phyloP scores from a whole-genome alignment of 2,888 invertebrate species.

The Sepioteuthis lessoniana region DNA sequence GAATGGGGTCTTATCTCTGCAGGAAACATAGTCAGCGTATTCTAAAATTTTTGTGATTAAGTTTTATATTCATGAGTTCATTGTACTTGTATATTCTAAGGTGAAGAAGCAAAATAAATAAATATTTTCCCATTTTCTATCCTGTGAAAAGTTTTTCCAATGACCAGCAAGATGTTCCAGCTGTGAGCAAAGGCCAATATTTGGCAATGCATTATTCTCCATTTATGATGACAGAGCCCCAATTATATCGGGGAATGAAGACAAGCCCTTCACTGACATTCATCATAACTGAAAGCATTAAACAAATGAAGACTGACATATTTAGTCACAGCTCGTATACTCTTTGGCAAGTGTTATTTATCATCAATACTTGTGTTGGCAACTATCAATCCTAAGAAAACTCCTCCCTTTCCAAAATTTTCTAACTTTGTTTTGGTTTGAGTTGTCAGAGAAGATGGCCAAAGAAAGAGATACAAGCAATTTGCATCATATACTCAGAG shows the following conservation, averaged over 20 bases:
- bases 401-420: too few species aligned
- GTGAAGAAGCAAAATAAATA: neutral
- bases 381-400: neutral
- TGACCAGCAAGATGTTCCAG: neutral
- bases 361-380: conserved; percentile 17
- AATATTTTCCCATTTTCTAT: neutral
- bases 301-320: neutral
- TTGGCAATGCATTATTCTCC: conserved; percentile 21
- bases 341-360: conserved; percentile 17
- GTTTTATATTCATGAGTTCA: too few species aligned
- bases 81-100: neutral
- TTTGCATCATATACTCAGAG: neutral
- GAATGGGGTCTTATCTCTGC: too few species aligned
- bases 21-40: too few species aligned
- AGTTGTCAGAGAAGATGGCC: neutral
- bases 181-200: conserved; percentile 21
- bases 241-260: neutral
- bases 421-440: neutral
- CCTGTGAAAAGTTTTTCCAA: neutral
- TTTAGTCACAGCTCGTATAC: neutral
- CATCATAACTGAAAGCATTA: neutral
- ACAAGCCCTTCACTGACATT: neutral
- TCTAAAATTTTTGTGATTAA: too few species aligned
- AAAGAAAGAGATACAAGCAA: neutral
- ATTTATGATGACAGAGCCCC: neutral